phyloP scores from a whole-genome alignment of 1,140 invertebrate species.

The Ditylenchus dipsaci region DNA sequence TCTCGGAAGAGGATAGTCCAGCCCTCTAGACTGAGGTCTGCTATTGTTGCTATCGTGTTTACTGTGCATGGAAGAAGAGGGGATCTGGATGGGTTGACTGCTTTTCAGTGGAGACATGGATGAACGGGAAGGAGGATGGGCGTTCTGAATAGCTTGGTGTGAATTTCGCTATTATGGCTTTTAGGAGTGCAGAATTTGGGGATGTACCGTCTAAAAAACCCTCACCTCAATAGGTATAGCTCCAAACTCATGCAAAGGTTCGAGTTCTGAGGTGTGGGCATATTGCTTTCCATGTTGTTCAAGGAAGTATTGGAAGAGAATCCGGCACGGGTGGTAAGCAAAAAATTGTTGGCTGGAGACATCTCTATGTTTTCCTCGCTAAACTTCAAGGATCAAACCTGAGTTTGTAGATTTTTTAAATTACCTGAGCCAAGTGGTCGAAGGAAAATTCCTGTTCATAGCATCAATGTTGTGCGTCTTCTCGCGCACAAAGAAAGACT shows the following conservation, averaged over 20 bases:
- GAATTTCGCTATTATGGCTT: background rate
- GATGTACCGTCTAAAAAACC: too few relatives aligned
- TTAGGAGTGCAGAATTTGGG: background rate
- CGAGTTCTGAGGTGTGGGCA: slow-evolving; percentile 7
- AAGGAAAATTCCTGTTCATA: slow-evolving; percentile 43
- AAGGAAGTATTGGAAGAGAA: slow-evolving; percentile 14
- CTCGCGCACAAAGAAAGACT: slow-evolving; percentile 44
- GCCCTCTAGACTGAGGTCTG: background rate
- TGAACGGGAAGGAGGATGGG: background rate
- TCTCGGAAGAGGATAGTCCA: background rate
- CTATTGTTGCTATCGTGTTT: background rate
- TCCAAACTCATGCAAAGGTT: slow-evolving; percentile 8
- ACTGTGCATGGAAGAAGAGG: background rate
- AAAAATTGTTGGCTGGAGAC: slow-evolving; percentile 31
- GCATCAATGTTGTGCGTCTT: slow-evolving; percentile 36
- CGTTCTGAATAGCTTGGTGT: background rate
- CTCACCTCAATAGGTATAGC: background rate
- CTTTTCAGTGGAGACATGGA: slow-evolving; percentile 18
- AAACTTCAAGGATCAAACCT: too few relatives aligned
- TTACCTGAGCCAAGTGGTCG: slow-evolving; percentile 44
- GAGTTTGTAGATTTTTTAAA: too few relatives aligned
- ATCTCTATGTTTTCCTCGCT: slow-evolving; percentile 40
- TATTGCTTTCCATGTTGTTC: slow-evolving; percentile 10
- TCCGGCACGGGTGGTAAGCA: background rate
- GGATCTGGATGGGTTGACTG: slow-evolving; percentile 12